Conservation (phyloP, 2,797 vertebrate species). For the Lutra lutra region DNA sequence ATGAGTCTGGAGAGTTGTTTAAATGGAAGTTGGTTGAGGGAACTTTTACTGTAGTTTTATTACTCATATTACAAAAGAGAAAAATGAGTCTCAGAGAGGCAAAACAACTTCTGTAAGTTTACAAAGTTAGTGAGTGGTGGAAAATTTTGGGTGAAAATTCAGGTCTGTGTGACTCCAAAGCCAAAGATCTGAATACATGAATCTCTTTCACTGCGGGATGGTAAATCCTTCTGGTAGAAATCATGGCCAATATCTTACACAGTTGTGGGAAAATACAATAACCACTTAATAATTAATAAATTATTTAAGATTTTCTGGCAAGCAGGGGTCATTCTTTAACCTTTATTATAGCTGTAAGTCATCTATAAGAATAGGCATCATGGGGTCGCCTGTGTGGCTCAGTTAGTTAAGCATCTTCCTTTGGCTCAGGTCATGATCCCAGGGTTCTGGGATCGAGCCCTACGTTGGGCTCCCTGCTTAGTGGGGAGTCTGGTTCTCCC, state of each 20-base stretch:
- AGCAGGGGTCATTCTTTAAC: background rate
- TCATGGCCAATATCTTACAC: background rate
- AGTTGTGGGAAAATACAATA: background rate
- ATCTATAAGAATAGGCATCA: background rate
- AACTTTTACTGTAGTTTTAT: background rate
- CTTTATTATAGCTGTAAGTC: background rate
- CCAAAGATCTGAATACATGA: background rate
- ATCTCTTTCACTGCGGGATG: background rate
- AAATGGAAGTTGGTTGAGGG: background rate
- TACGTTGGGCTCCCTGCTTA: too few species aligned
- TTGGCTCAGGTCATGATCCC: too few species aligned
- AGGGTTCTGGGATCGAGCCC: too few species aligned
- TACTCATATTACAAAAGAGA: background rate
- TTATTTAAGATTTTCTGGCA: background rate
- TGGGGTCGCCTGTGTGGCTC: background rate
- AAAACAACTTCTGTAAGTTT: background rate
- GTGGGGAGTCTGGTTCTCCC: too few species aligned
- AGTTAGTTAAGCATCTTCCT: too few species aligned
- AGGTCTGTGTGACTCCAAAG: background rate
- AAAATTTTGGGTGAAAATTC: background rate
- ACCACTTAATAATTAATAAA: background rate
- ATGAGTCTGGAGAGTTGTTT: background rate
- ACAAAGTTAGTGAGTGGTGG: background rate
- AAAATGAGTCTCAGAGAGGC: background rate
- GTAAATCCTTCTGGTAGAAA: background rate